Percentiles rank a stretch among this genome's conserved stretches.
These are phyloP conservation scores for Frankliniella fusca DNA, from an alignment of 2,888 invertebrate species.

Conservation along the genomic window DNA sequence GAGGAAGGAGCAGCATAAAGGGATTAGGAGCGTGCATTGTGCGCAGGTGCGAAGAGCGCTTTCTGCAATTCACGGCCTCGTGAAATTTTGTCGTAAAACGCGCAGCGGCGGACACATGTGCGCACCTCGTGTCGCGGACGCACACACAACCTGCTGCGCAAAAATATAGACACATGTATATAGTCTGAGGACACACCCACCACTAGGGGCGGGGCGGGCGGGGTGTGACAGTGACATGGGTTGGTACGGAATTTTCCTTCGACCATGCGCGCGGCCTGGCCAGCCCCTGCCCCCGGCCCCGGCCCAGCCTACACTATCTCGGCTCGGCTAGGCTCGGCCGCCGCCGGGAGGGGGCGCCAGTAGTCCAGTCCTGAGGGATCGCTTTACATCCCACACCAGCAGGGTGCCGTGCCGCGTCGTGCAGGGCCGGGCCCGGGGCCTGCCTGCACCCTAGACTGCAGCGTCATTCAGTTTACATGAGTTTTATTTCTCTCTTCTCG, in stretches of 20 bases:
- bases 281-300: not conserved
- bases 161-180: too few species aligned
- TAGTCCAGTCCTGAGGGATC: not conserved
- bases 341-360: not conserved
- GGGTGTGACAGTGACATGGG: not conserved
- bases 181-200: too few species aligned
- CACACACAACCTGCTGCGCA: too few species aligned
- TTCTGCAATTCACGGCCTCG: too few species aligned
- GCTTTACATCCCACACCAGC: slow-evolving; percentile 9
- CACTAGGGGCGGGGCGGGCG: too few species aligned
- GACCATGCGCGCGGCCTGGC: not conserved
- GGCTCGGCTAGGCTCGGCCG: not conserved
- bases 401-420: not conserved
- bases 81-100: too few species aligned
- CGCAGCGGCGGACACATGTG: too few species aligned
- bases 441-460: not conserved
- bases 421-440: not conserved
- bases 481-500: not conserved
- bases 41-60: not conserved
- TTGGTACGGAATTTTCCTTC: not conserved
- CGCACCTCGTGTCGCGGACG: too few species aligned
- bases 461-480: slow-evolving; percentile 1
- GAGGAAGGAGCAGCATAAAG: not conserved
- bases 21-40: not conserved
- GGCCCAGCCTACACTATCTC: not conserved